phyloP scores from a whole-genome alignment of 1,140 invertebrate genomes.

The Acromyrmex heyeri region DNA sequence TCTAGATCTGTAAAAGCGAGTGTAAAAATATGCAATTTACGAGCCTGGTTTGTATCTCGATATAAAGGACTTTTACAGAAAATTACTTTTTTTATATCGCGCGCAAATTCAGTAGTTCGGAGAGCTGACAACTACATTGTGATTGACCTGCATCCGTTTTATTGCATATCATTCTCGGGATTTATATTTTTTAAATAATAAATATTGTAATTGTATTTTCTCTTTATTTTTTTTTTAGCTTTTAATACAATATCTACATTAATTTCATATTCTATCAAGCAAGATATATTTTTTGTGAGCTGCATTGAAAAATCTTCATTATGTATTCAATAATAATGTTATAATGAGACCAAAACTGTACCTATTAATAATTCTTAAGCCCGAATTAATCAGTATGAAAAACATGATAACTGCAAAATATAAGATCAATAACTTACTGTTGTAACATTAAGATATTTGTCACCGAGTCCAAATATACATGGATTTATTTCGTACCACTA shows the following conservation, averaged over 20 bases:
- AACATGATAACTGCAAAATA: not conserved
- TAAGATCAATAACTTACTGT: not conserved
- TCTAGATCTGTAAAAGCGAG: not conserved
- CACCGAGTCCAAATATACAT: not conserved
- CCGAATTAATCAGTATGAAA: not conserved
- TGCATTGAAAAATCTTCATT: not conserved
- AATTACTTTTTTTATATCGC: constrained; percentile 25
- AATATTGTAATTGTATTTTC: not conserved
- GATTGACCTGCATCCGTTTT: constrained; percentile 5
- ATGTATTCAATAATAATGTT: not conserved
- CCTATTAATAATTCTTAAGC: not conserved
- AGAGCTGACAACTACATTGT: constrained; percentile 17
- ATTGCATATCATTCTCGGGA: not conserved
- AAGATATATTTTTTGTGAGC: not conserved
- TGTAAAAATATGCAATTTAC: constrained; percentile 16
- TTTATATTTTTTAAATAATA: not conserved
- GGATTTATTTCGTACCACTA: constrained; percentile 1
- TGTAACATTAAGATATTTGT: constrained; percentile 4
- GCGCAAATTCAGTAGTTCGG: not conserved
- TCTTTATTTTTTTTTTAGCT: not conserved
- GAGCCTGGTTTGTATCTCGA: not conserved
- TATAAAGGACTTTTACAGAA: not conserved
- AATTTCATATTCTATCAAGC: too few species aligned
- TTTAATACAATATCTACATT: not conserved
- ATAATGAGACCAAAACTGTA: not conserved